Percentiles rank a stretch among this genome's conserved stretches.
Conservation (phyloP, 2,797 vertebrate genomes). For the Spinibarbus caldwelli region DNA sequence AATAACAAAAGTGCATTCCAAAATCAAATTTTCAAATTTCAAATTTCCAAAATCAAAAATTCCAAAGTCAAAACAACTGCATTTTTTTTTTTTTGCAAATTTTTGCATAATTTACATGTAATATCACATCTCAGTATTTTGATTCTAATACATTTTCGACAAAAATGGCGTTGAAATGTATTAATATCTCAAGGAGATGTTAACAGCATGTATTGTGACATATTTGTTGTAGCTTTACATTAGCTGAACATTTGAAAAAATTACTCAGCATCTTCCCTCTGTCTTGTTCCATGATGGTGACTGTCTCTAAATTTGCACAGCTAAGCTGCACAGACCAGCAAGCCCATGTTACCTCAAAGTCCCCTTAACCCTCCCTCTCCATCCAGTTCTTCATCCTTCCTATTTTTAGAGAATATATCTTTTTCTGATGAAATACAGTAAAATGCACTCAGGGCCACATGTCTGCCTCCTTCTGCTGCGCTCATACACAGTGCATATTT, state of each 20-base stretch:
- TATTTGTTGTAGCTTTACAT: conserved; percentile 8
- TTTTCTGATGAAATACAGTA: conserved; percentile 63
- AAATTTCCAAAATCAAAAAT: no score
- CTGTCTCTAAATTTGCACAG: conserved; percentile 33
- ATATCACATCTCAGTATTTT: no score
- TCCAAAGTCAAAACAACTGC: not conserved
- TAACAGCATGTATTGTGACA: not conserved
- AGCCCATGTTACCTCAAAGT: conserved; percentile 52
- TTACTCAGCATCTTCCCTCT: conserved; percentile 43
- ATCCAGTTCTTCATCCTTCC: conserved; percentile 45
- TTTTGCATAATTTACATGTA: not conserved
- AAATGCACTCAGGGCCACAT: conserved; percentile 66
- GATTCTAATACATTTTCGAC: not conserved
- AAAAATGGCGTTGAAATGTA: not conserved
- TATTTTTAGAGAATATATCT: conserved; percentile 59
- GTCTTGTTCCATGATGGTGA: not conserved
- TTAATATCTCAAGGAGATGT: not conserved
- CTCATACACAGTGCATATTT: conserved; percentile 48
- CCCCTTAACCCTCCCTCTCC: conserved; percentile 23
- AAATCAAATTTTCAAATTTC: no score
- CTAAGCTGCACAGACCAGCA: conserved; percentile 34
- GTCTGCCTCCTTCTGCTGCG: conserved; percentile 53
- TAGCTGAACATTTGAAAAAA: conserved; percentile 21
- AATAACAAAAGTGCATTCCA: not conserved
- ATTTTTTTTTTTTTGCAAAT: no score